Evolutionary conservation across 2,113 vertebrate species (phyloP), one percentile per base, ranked within the genome.

Genomic region (Etheostoma spectabile): DNA sequence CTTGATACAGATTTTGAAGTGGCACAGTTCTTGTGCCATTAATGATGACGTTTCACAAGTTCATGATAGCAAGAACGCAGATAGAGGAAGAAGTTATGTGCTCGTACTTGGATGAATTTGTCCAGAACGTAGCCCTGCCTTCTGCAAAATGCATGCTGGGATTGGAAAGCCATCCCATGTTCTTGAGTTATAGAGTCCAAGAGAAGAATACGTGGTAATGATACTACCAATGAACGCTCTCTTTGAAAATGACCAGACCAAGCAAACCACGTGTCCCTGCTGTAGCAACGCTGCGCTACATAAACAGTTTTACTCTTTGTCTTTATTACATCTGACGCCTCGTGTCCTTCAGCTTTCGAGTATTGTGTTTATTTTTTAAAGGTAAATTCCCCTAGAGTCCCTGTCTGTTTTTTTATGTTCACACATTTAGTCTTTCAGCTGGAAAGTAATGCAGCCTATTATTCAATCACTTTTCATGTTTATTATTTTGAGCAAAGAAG

Each of bases 391-490:
- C 46, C 22, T 24, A 66, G 22, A 21, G 27, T 30, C 51, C 19
- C 6, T 38, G 62, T 27, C n/a, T 27, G 38, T 11, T 57, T 72
- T 74, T 46, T 56, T 35, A 21, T 45, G 60, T 75, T 83, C 21
- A 56, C 1, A 5, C 49, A 51, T 83, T 72, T 12, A 75, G 18
- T 64, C 42, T 76, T 82, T 57, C 14, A 65, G 33, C 74, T 71
- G 35, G 55, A 82, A 74, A 80, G 75, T 1, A 74, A 79, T 78
- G 42, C 61, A 42, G 33, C 14, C 35, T 53, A 30, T 74, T 71
- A 76, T 33, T 68, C 74, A 84, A n/a, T 84, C 86, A 63, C 46
- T 59, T 84, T 75, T 60, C 27, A 35, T 75, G 70, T 79, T 75
- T 79, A 69, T 67, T 62, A 66, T 52, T 59, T 75, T 1, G 6